Evolutionary conservation across 2,113 vertebrate genomes (phyloP).

Genomic region (Istiophorus platypterus): DNA sequence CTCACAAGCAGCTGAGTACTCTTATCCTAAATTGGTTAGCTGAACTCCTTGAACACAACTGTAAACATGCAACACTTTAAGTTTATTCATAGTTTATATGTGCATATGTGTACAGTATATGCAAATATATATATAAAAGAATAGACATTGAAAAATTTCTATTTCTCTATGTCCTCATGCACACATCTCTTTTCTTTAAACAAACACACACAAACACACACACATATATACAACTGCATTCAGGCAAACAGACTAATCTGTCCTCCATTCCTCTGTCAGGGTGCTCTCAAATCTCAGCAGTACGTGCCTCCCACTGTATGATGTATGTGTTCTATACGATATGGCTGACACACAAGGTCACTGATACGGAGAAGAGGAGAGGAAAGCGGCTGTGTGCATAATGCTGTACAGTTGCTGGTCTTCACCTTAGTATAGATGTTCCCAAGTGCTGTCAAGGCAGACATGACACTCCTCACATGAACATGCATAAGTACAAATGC

Average conservation of each 20-base stretch:
- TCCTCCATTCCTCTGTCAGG: conserved; percentile 37
- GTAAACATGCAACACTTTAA: conserved; percentile 24
- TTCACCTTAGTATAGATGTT: background rate
- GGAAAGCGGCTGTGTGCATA: conserved; percentile 18
- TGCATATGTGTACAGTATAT: background rate
- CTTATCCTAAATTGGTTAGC: conserved; percentile 5
- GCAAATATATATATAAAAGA: background rate
- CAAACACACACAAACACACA: background rate
- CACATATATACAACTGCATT: background rate
- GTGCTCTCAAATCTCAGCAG: conserved; percentile 29
- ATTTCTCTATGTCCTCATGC: background rate
- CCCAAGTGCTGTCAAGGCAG: background rate
- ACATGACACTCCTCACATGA: background rate
- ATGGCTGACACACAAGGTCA: conserved; percentile 61
- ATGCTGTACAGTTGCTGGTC: conserved; percentile 14
- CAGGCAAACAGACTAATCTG: conserved; percentile 39
- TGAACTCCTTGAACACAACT: conserved; percentile 27
- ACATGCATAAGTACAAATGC: conserved; percentile 16
- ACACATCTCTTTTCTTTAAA: conserved; percentile 18
- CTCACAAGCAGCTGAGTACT: conserved; percentile 44
- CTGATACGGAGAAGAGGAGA: conserved; percentile 40
- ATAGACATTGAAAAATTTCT: background rate
- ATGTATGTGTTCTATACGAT: conserved; percentile 54
- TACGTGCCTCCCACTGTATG: conserved; percentile 28
- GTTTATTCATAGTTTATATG: background rate